These are phyloP conservation scores for Epirrhoe alternata DNA, from an alignment of 2,888 invertebrate species.

Conservation along the genomic window DNA sequence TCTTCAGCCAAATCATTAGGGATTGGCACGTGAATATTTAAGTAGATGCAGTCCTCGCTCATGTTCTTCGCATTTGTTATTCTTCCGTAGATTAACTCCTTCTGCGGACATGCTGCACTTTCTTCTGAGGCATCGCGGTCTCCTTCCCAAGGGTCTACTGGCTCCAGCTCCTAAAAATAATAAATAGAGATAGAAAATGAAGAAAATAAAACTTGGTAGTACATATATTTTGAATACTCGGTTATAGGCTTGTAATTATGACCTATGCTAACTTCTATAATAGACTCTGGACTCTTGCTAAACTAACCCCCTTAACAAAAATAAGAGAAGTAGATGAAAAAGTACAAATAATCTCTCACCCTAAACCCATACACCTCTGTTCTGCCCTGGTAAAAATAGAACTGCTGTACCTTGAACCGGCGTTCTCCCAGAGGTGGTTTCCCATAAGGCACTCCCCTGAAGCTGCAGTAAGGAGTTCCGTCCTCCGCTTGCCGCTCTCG, in stretches of 20 bases:
- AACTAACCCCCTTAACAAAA: too few species aligned
- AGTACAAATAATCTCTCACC: too few species aligned
- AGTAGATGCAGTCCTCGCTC: constrained; percentile 56
- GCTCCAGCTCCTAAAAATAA: constrained; percentile 47
- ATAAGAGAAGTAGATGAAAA: too few species aligned
- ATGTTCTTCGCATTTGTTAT: constrained; percentile 40
- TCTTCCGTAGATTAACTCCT: constrained; percentile 55
- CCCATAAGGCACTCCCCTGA: constrained; percentile 48
- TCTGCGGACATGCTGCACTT: constrained; percentile 83
- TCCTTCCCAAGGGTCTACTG: constrained; percentile 66
- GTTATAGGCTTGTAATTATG: too few species aligned
- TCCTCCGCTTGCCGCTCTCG: constrained; percentile 31
- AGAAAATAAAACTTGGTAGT: too few species aligned
- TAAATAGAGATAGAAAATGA: too few species aligned
- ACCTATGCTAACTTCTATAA: too few species aligned
- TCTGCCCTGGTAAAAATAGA: too few species aligned
- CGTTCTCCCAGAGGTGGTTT: constrained; percentile 36
- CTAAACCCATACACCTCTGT: too few species aligned
- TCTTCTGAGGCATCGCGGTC: constrained; percentile 76
- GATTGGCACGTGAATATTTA: constrained; percentile 43
- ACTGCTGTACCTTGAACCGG: constrained; percentile 16
- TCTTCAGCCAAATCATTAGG: background rate
- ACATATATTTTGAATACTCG: too few species aligned
- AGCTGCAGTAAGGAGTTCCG: constrained; percentile 42
- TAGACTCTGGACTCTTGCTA: too few species aligned